Conservation (phyloP, 2,888 invertebrate genomes). For the Microplitis manilae region DNA sequence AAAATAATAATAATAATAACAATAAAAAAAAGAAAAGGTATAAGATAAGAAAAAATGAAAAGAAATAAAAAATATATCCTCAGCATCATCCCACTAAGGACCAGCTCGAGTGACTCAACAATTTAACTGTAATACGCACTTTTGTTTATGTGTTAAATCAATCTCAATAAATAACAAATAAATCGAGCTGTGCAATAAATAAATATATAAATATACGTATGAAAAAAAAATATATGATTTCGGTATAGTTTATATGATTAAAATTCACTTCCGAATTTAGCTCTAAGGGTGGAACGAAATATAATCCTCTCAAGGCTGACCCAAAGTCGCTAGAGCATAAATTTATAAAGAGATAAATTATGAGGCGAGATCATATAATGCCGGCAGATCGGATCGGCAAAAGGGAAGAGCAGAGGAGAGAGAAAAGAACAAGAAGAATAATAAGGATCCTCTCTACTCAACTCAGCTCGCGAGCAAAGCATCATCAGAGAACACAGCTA, state of each 20-base stretch:
- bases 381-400: constrained; percentile 38
- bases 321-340: constrained; percentile 31
- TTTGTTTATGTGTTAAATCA: too few relatives aligned
- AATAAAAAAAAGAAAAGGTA: not conserved
- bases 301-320: constrained; percentile 42
- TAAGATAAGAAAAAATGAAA: constrained; percentile 6
- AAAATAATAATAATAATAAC: not conserved
- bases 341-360: constrained; percentile 41
- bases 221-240: constrained; percentile 10
- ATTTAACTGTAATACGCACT: constrained; percentile 10
- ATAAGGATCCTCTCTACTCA: not conserved
- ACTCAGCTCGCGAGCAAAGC: not conserved
- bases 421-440: constrained; percentile 1
- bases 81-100: constrained; percentile 23
- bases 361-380: constrained; percentile 41
- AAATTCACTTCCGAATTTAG: constrained; percentile 36
- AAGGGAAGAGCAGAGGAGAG: constrained; percentile 7
- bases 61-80: constrained; percentile 16
- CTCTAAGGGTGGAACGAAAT: constrained; percentile 35
- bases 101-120: constrained; percentile 26
- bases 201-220: not conserved
- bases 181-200: constrained; percentile 12
- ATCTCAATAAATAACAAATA: not conserved
- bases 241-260: constrained; percentile 26
- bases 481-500: constrained; percentile 37